phyloP scores from a whole-genome alignment of 2,113 vertebrate species.

The Hippocampus abdominalis region DNA sequence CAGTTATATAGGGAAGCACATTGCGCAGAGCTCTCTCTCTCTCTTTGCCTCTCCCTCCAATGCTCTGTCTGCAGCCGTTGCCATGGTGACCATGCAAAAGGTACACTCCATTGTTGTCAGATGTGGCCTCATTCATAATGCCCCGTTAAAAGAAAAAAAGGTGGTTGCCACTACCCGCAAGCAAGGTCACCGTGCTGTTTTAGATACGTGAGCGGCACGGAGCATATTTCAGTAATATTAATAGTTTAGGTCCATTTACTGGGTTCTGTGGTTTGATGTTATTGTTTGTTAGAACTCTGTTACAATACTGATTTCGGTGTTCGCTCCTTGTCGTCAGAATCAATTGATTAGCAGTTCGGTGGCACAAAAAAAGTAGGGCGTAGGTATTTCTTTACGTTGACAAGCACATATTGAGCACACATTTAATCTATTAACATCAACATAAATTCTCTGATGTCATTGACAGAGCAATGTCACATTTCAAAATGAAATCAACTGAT shows the following conservation, averaged over 20 bases:
- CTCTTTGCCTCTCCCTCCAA: slow-evolving; percentile 26
- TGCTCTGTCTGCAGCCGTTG: slow-evolving; percentile 67
- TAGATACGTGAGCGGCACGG: slow-evolving; percentile 15
- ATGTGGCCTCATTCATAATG: slow-evolving; percentile 62
- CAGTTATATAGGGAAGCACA: slow-evolving; percentile 49
- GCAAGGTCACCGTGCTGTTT: slow-evolving; percentile 24
- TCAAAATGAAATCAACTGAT: background rate
- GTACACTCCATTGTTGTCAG: slow-evolving; percentile 70
- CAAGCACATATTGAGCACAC: background rate
- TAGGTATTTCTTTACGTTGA: background rate
- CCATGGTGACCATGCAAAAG: slow-evolving; percentile 67
- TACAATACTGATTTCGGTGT: background rate
- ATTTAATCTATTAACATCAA: background rate
- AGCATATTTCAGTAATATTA: slow-evolving; percentile 11
- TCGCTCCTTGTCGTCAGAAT: background rate
- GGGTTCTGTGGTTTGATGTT: slow-evolving; percentile 25
- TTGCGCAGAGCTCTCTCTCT: slow-evolving; percentile 51
- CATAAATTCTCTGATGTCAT: background rate
- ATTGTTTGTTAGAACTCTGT: slow-evolving; percentile 29
- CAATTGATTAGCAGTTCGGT: background rate
- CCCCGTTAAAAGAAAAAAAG: slow-evolving; percentile 36
- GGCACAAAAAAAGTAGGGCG: background rate
- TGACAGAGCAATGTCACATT: background rate
- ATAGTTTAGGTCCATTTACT: slow-evolving; percentile 24
- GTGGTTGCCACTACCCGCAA: slow-evolving; percentile 33